Base-by-base conservation (phyloP, 2,113 vertebrate species). In the Triplophysa siluroides region DNA sequence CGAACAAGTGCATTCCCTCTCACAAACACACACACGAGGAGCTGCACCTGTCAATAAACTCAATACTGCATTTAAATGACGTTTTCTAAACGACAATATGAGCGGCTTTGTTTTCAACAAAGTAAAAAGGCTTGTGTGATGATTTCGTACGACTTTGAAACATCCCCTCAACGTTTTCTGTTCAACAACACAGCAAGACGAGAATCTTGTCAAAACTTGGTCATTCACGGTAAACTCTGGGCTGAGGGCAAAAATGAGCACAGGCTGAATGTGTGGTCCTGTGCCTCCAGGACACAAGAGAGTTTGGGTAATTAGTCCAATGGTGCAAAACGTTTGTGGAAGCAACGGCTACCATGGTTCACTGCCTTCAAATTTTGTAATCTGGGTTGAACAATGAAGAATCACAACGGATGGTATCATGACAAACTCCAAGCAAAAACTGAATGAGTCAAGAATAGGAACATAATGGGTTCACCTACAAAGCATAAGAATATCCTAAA, bases 1-100 rank as follows among this genome's bases (percentile, higher is more conserved):
- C 69, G 71, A 79, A 81, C 50, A 64, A 62, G 81, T 52, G 52
- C 65, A 12, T 19, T 65, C 52, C 38, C 60, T 23, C 63, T 50
- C 76, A 14, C 56, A 62, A 29, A 29, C 18, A 52, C 71, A 67
- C 52, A 70, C 74, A 76, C 21, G 54, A 4, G 68, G 29, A 9
- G 38, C 19, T 26, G 38, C 66, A 70, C 70, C 29, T 38, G 79
- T 41, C 65, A 61, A 68, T 50, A 50, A 26, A 69, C 73, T 47
- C 18, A 70, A 43, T 23, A 26, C 14, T 26, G 43, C 56, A 11
- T 41, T 60, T 50, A 71, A 70, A 61, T 16, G 47, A 73, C 23
- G 52, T 62, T n/a, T n/a, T 47, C 43, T 23, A 4, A 67, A 33
- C 26, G 13, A 56, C 9, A 38, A 58, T 58, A n/a, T 56, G 26